Evolutionary conservation across 64 coral and sea anemone species (phyloP).

Genomic region (Porites lutea): DNA sequence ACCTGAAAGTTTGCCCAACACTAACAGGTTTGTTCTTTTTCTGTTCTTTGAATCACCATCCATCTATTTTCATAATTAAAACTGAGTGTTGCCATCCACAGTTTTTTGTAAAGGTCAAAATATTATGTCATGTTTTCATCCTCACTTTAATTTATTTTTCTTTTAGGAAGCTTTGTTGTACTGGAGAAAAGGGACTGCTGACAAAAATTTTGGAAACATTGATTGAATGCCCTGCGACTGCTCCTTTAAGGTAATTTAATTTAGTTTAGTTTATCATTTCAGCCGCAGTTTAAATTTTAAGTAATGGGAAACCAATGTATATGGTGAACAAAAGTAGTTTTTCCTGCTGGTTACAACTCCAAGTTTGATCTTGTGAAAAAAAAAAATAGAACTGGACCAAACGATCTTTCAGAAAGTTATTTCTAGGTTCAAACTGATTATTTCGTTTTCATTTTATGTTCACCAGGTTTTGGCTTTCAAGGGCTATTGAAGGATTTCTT

Average conservation of each 20-base stretch:
- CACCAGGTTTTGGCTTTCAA: conserved; percentile 90
- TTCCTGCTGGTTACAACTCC: too few species aligned
- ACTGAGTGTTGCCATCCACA: background rate
- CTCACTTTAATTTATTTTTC: background rate
- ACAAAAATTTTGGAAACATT: conserved; percentile 91
- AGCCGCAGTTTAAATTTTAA: too few species aligned
- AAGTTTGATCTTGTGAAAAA: too few species aligned
- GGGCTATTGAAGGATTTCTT: conserved; percentile 97
- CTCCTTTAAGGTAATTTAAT: conserved; percentile 59
- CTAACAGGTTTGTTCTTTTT: conserved; percentile 58
- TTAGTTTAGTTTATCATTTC: background rate
- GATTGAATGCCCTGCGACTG: conserved; percentile 74
- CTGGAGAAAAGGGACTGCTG: conserved; percentile 89
- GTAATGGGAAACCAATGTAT: too few species aligned
- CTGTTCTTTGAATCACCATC: background rate
- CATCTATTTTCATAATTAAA: background rate
- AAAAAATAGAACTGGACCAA: too few species aligned
- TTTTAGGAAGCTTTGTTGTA: conserved; percentile 70
- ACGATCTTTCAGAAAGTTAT: too few species aligned
- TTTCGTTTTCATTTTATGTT: background rate
- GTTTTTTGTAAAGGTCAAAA: too few species aligned
- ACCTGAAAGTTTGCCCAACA: conserved; percentile 65
- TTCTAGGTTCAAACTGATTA: background rate
- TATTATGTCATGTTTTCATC: background rate
- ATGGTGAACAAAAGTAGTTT: too few species aligned